phyloP scores from a whole-genome alignment of 2,113 vertebrate species.

The Ciconia maguari region DNA sequence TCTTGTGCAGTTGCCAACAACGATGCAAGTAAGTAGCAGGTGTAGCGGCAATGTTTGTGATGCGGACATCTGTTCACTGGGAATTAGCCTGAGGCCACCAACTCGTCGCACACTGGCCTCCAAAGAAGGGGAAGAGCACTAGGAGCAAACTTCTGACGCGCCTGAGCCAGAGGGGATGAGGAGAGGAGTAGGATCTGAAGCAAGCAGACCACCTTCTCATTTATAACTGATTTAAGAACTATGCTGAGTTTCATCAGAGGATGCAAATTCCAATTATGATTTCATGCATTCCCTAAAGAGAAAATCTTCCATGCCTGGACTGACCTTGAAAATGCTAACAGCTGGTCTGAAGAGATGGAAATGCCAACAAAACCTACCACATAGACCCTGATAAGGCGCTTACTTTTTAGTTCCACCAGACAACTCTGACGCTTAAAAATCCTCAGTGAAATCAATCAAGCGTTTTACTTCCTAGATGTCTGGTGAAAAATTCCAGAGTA shows the following conservation, averaged over 20 bases:
- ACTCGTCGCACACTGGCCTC: not conserved
- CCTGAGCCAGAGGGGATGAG: not conserved
- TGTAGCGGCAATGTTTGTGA: not conserved
- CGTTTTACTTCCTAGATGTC: not conserved
- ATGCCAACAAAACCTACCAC: slow-evolving; percentile 23
- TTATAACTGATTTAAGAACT: slow-evolving; percentile 17
- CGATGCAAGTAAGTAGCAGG: not conserved
- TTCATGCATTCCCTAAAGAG: not conserved
- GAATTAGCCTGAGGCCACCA: not conserved
- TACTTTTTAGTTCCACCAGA: not conserved
- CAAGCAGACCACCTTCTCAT: not conserved
- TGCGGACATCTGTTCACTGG: slow-evolving; percentile 16
- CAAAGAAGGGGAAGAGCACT: not conserved
- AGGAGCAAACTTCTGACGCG: not conserved
- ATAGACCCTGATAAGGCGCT: not conserved
- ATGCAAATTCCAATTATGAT: slow-evolving; percentile 9
- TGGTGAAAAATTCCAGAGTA: slow-evolving; percentile 17
- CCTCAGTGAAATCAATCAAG: slow-evolving; percentile 14
- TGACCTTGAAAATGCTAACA: slow-evolving; percentile 57
- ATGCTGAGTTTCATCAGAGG: not conserved
- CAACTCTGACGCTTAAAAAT: not conserved
- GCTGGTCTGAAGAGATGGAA: slow-evolving; percentile 43
- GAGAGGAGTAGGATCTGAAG: not conserved
- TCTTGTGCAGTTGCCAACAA: not conserved
- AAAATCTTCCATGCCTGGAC: not conserved